Evolutionary conservation across 2,113 vertebrate species (phyloP), one percentile per base, ranked within the genome.

Genomic region (Crotalus viridis): DNA sequence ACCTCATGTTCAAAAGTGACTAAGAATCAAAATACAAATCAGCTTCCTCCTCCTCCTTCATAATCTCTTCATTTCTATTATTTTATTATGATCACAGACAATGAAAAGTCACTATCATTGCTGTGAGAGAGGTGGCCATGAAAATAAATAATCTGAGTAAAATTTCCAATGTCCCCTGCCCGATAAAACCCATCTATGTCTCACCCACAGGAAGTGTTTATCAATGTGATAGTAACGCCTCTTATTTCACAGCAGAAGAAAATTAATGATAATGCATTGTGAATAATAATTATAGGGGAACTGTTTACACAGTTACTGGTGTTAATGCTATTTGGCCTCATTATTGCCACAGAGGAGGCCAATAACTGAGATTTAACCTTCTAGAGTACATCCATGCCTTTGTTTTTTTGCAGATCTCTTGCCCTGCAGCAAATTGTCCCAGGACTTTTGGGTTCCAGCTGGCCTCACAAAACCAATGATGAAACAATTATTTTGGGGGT

Each of bases 161-260:
- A 86, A 15, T 13, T 24, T 86, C 46, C 39, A 21, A 19, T 21
- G 19, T 92, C n/a, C 33, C 43, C n/a, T 43, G 54, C 10, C 51
- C 24, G 6, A 28, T 9, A 33, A 26, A 88, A 55, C 24, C 33
- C 10, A 28, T n/a, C 2, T 54, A n/a, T n/a, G 17, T 52, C 52
- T 54, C 87, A 88, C 48, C 61, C 28, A 51, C 61, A 93, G 88
- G 92, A 89, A 89, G 55, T 85, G 24, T 69, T 89, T 92, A 24
- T 15, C 17, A 81, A 10, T 4, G 3, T 10, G n/a, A 51, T 54
- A 81, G 33, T 90, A 52, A 74, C 33, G 12, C 59, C 57, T 48
- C 21, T 69, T 88, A 28, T n/a, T 89, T 85, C 54, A 21, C 17
- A 86, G 69, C 69, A 86, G 51, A 17, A 43, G 48, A 57, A 46